Percentiles rank a stretch among this genome's conserved stretches.
These are phyloP conservation scores for Arizona elegans DNA, from an alignment of 2,113 vertebrate species.

Conservation along the genomic window DNA sequence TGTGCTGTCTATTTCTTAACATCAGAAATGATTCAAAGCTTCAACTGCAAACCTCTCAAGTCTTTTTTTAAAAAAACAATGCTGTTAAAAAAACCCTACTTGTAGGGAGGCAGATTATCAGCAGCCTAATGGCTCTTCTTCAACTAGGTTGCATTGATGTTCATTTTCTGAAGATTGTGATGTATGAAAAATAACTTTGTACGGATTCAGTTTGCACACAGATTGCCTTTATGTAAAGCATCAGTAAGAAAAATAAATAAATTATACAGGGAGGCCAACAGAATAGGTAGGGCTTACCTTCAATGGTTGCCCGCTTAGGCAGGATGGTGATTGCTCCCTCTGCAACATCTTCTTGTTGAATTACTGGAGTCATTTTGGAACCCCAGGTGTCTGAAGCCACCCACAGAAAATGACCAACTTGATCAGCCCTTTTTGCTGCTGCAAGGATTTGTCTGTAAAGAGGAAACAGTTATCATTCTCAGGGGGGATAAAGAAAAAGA, in stretches of 20 bases:
- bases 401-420: slow-evolving; percentile 93
- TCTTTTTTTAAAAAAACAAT: background rate
- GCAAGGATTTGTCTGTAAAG: slow-evolving; percentile 85
- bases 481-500: background rate
- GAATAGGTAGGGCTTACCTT: slow-evolving; percentile 68
- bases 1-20: background rate
- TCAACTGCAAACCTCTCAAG: background rate
- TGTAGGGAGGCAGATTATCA: background rate
- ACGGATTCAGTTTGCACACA: slow-evolving; percentile 14
- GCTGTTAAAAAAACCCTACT: background rate
- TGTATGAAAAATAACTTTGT: background rate
- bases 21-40: background rate
- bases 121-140: background rate
- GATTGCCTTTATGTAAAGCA: background rate
- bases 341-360: slow-evolving; percentile 86
- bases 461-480: background rate
- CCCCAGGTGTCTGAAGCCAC: slow-evolving; percentile 97
- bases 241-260: background rate
- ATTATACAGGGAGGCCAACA: background rate
- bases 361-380: slow-evolving; percentile 84
- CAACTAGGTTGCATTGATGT: fast-evolving
- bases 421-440: slow-evolving; percentile 85
- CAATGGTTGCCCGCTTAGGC: slow-evolving; percentile 88
- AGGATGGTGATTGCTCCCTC: slow-evolving; percentile 92
- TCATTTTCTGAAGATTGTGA: background rate